Base-by-base conservation (phyloP, 2,797 vertebrate genomes). In the Gobionotothen gibberifrons region DNA sequence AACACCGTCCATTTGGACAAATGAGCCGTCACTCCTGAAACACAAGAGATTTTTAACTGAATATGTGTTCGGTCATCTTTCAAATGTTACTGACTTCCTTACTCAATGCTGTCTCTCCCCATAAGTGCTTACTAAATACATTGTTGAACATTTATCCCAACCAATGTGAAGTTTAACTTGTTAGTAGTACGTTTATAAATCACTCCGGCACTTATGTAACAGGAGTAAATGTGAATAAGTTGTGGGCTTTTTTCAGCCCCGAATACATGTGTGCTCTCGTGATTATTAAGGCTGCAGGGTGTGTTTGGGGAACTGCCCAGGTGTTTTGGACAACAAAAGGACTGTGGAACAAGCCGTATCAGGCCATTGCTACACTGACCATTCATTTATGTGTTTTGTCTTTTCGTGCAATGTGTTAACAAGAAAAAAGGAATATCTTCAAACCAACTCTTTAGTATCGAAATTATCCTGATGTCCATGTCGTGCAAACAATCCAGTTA, bases 1-100 rank as follows among this genome's bases (percentile, higher is more conserved):
- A 13, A 7, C 46, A 1, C 82, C 85, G 3, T 78, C 86, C 68
- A 86, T 87, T 14, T 58, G 72, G 46, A 88, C 91, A 16, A 74
- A 61, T 13, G 79, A 85, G 60, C 92, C 90, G 32, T 92, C 90
- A 19, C 68, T 84, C 83, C 94, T 95, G 83, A 60, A 81, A 89
- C 44, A 82, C 17, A 68, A 61, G 3, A 0, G 2, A 40, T 16
- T 29, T 56, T 51, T 5, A 65, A 44, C 1, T 66, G 4, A 49
- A 51, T 70, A 47, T 42, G 49, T 13, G 36, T 16, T 15, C 1
- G 48, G 42, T 15, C 10, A 13, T 42, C n/a, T 49, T 14, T 11
- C n/a, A 52, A 5, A 16, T 8, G 16, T 56, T 29, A 16, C 47
- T 16, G 12, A 29, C 29, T 39, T 55, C 2, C 6, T 2, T 47